phyloP scores from a whole-genome alignment of 2,113 vertebrate genomes.

The Deroptyus accipitrinus region DNA sequence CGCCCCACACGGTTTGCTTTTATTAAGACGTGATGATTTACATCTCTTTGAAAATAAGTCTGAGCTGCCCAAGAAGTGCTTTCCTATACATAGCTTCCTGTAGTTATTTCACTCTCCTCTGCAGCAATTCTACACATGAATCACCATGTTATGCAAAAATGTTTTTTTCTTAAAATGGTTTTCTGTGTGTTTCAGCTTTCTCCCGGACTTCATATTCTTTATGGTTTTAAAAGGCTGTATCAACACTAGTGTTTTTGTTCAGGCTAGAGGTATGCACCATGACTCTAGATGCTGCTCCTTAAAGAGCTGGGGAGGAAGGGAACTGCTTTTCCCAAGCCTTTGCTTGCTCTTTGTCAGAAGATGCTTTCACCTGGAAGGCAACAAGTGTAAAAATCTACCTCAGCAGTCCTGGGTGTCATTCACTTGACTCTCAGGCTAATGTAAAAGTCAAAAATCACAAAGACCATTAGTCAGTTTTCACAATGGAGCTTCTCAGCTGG shows the following conservation, averaged over 20 bases:
- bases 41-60: background rate
- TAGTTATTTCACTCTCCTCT: background rate
- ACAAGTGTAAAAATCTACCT: background rate
- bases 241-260: background rate
- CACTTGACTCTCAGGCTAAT: background rate
- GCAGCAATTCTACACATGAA: background rate
- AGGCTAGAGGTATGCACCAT: background rate
- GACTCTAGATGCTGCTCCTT: background rate
- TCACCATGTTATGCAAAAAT: background rate
- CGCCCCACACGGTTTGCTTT: background rate
- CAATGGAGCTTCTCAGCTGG: background rate
- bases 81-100: background rate
- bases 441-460: background rate
- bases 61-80: background rate
- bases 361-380: background rate
- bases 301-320: background rate
- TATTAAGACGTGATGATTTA: background rate
- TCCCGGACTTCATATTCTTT: background rate
- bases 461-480: background rate
- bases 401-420: background rate
- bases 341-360: background rate
- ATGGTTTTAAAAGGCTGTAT: background rate
- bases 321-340: background rate
- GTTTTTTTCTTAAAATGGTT: slow-evolving; percentile 14
- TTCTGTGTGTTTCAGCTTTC: background rate